Percentiles rank a stretch among this genome's conserved stretches.
Conservation (phyloP, 2,797 vertebrate species). For the Sparidentex hasta region DNA sequence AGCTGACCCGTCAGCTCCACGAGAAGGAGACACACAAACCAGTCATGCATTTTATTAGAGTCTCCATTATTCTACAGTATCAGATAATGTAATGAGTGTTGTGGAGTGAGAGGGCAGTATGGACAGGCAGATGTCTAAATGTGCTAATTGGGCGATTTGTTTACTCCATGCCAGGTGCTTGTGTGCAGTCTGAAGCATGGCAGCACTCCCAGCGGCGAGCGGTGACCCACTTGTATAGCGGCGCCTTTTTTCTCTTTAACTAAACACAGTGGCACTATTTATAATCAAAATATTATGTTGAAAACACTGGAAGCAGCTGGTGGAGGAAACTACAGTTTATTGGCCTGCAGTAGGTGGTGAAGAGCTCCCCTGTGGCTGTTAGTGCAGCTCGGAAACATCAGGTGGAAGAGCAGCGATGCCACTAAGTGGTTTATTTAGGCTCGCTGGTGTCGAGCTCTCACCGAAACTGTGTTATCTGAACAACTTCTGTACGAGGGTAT, state of each 20-base stretch:
- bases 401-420: slow-evolving; percentile 32
- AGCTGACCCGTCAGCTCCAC: slow-evolving; percentile 42
- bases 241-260: slow-evolving; percentile 57
- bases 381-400: slow-evolving; percentile 45
- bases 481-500: not conserved
- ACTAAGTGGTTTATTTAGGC: slow-evolving; percentile 38
- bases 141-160: slow-evolving; percentile 80
- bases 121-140: slow-evolving; percentile 81
- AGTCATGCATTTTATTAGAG: slow-evolving; percentile 60
- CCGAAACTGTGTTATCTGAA: not conserved
- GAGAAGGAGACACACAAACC: slow-evolving; percentile 42
- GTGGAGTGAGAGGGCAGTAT: slow-evolving; percentile 54
- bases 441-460: not conserved
- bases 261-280: slow-evolving; percentile 65
- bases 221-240: slow-evolving; percentile 72
- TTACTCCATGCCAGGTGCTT: slow-evolving; percentile 75
- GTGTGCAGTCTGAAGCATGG: slow-evolving; percentile 65
- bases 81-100: slow-evolving; percentile 57
- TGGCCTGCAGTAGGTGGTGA: slow-evolving; percentile 52
- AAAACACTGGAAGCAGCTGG: slow-evolving; percentile 60
- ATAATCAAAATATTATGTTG: slow-evolving; percentile 58
- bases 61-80: slow-evolving; percentile 64
- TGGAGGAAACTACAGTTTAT: slow-evolving; percentile 45
- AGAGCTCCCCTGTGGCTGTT: slow-evolving; percentile 49
- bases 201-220: slow-evolving; percentile 65